Conservation (phyloP, 2,113 vertebrate genomes). For the Albula glossodonta region DNA sequence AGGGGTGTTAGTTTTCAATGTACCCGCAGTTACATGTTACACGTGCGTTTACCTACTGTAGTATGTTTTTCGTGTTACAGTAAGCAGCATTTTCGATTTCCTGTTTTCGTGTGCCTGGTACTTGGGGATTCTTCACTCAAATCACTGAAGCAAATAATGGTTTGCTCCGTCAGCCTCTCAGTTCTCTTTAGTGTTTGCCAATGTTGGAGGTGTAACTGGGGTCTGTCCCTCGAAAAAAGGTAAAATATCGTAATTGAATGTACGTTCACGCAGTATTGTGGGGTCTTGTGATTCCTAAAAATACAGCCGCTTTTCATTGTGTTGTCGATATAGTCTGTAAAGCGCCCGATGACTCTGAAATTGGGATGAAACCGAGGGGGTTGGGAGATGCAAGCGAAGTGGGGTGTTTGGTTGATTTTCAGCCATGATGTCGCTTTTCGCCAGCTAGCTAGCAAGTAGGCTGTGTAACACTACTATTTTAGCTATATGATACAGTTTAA, state of each 20-base stretch:
- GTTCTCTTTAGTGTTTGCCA: slow-evolving; percentile 91
- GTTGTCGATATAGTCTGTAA: not conserved
- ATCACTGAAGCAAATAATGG: slow-evolving; percentile 43
- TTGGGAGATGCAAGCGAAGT: slow-evolving; percentile 42
- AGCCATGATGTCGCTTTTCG: slow-evolving; percentile 69
- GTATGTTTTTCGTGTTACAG: not conserved
- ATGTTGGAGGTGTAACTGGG: slow-evolving; percentile 88
- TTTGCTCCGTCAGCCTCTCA: slow-evolving; percentile 68
- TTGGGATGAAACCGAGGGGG: slow-evolving; percentile 53
- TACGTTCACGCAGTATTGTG: slow-evolving; percentile 33
- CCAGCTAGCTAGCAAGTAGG: slow-evolving; percentile 4
- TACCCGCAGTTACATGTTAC: not conserved
- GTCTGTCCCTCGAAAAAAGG: slow-evolving; percentile 82
- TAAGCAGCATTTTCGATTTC: not conserved
- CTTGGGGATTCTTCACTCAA: not conserved
- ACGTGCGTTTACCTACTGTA: not conserved
- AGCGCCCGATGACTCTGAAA: not conserved
- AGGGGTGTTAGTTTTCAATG: not conserved
- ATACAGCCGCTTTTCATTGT: slow-evolving; percentile 18
- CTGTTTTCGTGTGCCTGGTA: not conserved
- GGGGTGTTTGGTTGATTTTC: slow-evolving; percentile 61
- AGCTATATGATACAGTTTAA: not conserved
- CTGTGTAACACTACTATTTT: not conserved
- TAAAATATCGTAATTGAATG: slow-evolving; percentile 61
- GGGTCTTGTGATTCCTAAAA: not conserved